phyloP scores from a whole-genome alignment of 2,888 invertebrate genomes.

The Pseudolycoriella hygida region DNA sequence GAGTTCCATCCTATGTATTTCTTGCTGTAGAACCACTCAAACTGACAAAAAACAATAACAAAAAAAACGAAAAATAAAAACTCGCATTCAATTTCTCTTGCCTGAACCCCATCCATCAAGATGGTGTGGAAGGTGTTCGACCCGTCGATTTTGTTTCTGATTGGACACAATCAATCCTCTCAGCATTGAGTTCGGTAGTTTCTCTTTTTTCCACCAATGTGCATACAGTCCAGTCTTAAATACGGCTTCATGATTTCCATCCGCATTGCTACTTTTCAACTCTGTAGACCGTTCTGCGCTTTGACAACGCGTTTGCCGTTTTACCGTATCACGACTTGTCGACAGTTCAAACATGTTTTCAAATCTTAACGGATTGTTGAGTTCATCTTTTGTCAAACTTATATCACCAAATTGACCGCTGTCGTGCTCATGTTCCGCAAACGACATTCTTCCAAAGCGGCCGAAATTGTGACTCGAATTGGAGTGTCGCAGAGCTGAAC shows the following conservation, averaged over 20 bases:
- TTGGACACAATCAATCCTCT: conserved; percentile 29
- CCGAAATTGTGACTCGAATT: conserved; percentile 16
- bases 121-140: conserved; percentile 1
- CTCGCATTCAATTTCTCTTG: conserved; percentile 18
- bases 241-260: conserved; percentile 18
- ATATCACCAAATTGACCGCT: conserved; percentile 9
- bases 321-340: conserved; percentile 21
- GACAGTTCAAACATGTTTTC: conserved; percentile 17
- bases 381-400: conserved; percentile 7
- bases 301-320: conserved; percentile 9
- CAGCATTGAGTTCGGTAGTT: conserved; percentile 50
- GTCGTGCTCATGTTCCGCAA: conserved; percentile 7
- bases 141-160: conserved; percentile 30
- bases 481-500: conserved; percentile 8
- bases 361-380: background rate
- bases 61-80: conserved; percentile 11
- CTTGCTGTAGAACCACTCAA: background rate
- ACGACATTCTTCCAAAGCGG: conserved; percentile 20
- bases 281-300: conserved; percentile 10
- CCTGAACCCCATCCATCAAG: conserved; percentile 18
- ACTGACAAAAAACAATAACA: conserved; percentile 1
- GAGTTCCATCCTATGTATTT: background rate
- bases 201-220: conserved; percentile 87
- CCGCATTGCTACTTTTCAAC: conserved; percentile 1
- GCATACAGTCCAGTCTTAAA: conserved; percentile 75